A percentile compares a stretch with the other conserved stretches of the same genome.
These are phyloP conservation scores for Yponomeuta sedellus DNA, from an alignment of 2,888 invertebrate genomes.

Conservation along the genomic window DNA sequence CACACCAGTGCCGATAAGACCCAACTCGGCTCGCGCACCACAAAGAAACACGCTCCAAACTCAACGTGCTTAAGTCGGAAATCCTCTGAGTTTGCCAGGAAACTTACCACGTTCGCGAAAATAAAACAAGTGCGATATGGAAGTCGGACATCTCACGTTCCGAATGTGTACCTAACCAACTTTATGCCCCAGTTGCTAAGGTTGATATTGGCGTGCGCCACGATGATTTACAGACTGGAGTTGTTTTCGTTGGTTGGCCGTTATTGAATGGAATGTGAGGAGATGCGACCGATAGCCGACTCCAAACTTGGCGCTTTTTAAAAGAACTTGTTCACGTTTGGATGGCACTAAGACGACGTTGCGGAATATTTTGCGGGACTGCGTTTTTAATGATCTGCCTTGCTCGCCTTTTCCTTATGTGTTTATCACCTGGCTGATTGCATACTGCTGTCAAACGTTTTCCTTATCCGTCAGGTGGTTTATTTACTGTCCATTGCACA, in stretches of 20 bases:
- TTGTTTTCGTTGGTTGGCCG: constrained; percentile 20
- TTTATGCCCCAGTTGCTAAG: constrained; percentile 14
- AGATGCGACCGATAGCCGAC: constrained; percentile 20
- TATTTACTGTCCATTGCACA: background rate
- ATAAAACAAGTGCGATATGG: constrained; percentile 19
- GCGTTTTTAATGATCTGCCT: background rate
- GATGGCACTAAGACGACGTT: background rate
- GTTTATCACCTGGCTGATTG: constrained; percentile 1
- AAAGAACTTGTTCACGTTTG: background rate
- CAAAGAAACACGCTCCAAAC: background rate
- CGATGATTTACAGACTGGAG: constrained; percentile 18
- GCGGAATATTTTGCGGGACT: constrained; percentile 4
- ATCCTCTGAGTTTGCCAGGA: background rate
- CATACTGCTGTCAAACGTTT: background rate
- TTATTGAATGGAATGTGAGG: constrained; percentile 23
- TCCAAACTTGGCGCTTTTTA: constrained; percentile 15
- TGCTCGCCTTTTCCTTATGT: background rate
- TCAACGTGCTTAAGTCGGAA: constrained; percentile 1
- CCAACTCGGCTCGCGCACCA: background rate
- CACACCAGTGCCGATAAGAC: constrained; percentile 6
- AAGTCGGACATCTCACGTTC: constrained; percentile 18
- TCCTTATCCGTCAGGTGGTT: background rate
- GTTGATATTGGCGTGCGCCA: constrained; percentile 11
- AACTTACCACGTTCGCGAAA: constrained; percentile 6
- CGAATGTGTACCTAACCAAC: constrained; percentile 5